Evolutionary conservation across 2,797 vertebrate genomes (phyloP), one percentile per base, ranked within the genome.

Genomic region (Cottoperca gobio): DNA sequence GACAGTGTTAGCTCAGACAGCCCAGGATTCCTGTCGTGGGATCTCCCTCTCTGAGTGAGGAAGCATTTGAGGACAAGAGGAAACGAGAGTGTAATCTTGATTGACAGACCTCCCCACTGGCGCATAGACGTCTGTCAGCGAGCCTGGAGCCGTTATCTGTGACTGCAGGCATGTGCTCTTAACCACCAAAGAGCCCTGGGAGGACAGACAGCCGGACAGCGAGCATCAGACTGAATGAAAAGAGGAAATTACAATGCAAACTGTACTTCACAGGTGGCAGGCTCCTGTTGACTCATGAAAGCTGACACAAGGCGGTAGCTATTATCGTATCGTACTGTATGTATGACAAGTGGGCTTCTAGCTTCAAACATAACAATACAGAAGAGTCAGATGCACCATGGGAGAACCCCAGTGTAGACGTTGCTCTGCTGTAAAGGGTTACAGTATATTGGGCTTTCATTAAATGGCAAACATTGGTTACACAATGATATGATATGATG

Each of bases 81-180:
- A 82, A 81, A 82, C 40, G 68, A 79, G 78, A 67, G 60, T 0
- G 40, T 83, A 82, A 87, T 90, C 82, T 83, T 84, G 82, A 85
- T 19, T 82, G 84, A 85, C 85, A 82, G 76, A 70, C 65, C 70
- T 74, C 60, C 73, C 76, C 54, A 2, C 14, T 4, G 55, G 73
- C 70, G 28, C 28, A 58, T 3, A 53, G 71, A 49, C 52, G 54
- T 48, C 77, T 66, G 82, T 76, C 61, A 57, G 54, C 19, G 1
- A 70, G 68, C 68, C 59, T 2, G 33, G 12, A 59, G 73, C 59
- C 2, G 46, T 85, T 88, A 86, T 88, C 84, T 49, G 71, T 0
- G 43, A 3, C 68, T 67, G 66, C 88, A 89, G 82, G 46, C 73
- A 1, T 11, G 62, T 10, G 5, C 70, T 72, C 67, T 35, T 69